Base-by-base conservation (phyloP, 2,888 invertebrate genomes). In the Scrobipalpa atriplicella region DNA sequence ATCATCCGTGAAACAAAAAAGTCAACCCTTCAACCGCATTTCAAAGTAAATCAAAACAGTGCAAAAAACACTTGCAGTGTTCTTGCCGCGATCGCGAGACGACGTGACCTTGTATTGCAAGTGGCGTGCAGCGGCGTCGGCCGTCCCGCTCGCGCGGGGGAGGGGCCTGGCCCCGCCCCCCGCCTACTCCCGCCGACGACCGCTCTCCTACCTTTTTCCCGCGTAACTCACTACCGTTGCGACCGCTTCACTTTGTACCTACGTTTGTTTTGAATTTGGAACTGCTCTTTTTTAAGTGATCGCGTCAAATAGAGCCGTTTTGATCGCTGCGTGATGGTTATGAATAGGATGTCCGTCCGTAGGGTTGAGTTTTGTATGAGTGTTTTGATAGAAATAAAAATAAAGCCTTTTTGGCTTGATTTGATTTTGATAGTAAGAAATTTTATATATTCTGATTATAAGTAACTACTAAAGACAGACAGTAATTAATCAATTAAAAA, bases 101-200 rank as follows among this genome's bases (percentile, higher is more conserved):
- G 58, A 58, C 58, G 58, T 58, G 58, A 58, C 58, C 58, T 58
- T 58, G 58, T 29, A 58, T 47, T 47, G 47, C 47, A 47, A 62
- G 66, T 75, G 77, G 76, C 79, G 82, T 88, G 89, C 88, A 85
- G 68, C 80, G 68, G 68, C 70, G 75, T 68, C 73, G 65, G 79
- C 81, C 75, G 81, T 85, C 89, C 74, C 85, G 82, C 86, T 89
- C 86, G 82, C 84, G 72, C 81, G 66, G 68, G 64, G 68, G 71
- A 74, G 80, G 84, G 86, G 83, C 85, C 69, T 79, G 69, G 67
- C 66, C 75, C 84, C 86, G 79, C 87, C 90, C 89, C 86, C 89
- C 90, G 89, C 90, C 89, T 84, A 85, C 85, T 85, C 78, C 84
- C 72, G 81, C 83, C 52, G 52, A 52, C 58, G 58, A 58, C 38